Base-by-base conservation (phyloP, 2,113 vertebrate species). In the Plotosus lineatus region DNA sequence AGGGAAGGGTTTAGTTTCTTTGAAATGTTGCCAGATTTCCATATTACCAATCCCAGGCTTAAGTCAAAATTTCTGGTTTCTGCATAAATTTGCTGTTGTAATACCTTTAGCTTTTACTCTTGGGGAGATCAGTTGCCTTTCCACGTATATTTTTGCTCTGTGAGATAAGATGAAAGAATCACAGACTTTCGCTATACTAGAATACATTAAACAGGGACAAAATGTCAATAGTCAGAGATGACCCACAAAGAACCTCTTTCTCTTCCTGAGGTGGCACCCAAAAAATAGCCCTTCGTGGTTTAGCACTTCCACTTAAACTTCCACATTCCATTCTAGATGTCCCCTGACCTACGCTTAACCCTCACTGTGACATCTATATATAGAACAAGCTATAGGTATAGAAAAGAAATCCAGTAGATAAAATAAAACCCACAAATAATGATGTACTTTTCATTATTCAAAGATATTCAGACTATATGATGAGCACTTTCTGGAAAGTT, bases 241-340 rank as follows among this genome's bases (percentile, higher is more conserved):
- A 12, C 33, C 63, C 28, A n/a, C 26, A 38, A 4, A 38, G 8
- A 78, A n/a, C 61, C 38, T 55, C 28, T 23, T 14, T 44, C 40
- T 28, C 51, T 80, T 69, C 50, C 77, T 69, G 63, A 69, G 77
- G 77, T 69, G 19, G 36, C 77, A 56, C 63, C 65, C 63, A 55
- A 44, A 42, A 31, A n/a, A 71, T 40, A 21, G 42, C 19, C 21
- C 55, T 28, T 42, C 1, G 79, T 0, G 88, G 89, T 83, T 90
- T 89, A 91, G 90, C 85, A 91, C 88, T 91, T 92, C 90, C 90
- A 82, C 86, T 89, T 87, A 36, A 51, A 53, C 87, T 91, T 91
- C 90, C 84, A 36, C 81, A 85, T 88, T 80, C 72, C 72, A 79
- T 38, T 66, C 6, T 26, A 10, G 31, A 61, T 87, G 88, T 81